Base-by-base conservation (phyloP, 2,888 invertebrate genomes). In the Scaptomyza reducta region DNA sequence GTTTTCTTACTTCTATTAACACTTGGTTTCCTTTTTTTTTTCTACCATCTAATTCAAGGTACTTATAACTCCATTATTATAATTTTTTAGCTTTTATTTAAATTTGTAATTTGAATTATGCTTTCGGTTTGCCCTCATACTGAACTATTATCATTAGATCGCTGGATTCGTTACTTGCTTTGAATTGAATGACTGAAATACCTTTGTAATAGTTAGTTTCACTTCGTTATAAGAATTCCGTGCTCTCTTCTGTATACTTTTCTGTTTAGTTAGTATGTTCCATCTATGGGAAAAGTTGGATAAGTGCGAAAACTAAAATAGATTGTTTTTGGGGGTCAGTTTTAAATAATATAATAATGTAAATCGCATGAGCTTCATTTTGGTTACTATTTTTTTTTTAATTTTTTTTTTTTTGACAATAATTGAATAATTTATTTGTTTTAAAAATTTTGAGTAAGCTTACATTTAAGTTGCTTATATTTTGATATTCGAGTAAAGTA, bases 1-100 rank as follows among this genome's bases (percentile, higher is more conserved):
- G 59, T 45, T 45, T 62, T 49, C 11, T 14, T 38, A 22, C 72
- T 70, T 70, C 38, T 70, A 70, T 59, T 68, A 71, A 72, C 73
- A 53, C 18, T 69, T 72, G 55, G 56, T 74, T 67, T 67, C 35
- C 31, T 63, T 70, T 67, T 60, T 60, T 58, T 45, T 74, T 66
- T 80, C 87, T 90, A 90, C 80, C 83, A 85, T 82, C 91, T 91
- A 91, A 84, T 88, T 87, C 89, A 91, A 91, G 91, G 91, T 91
- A 91, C 91, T 90, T 89, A 88, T 90, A 91, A 91, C 91, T 91
- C 91, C 91, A 90, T 90, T 90, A 89, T 74, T 79, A 38, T 38
- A 13, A 75, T 71, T 51, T 62, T 55, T 59, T 65, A 63, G 14
- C 3, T 38, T 14, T 49, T 47, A 5, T 33, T 49, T 49, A n/a